Percentiles rank a stretch among this genome's conserved stretches.
Evolutionary conservation across 2,888 invertebrate genomes (phyloP).

Genomic region (Erebia palarica): DNA sequence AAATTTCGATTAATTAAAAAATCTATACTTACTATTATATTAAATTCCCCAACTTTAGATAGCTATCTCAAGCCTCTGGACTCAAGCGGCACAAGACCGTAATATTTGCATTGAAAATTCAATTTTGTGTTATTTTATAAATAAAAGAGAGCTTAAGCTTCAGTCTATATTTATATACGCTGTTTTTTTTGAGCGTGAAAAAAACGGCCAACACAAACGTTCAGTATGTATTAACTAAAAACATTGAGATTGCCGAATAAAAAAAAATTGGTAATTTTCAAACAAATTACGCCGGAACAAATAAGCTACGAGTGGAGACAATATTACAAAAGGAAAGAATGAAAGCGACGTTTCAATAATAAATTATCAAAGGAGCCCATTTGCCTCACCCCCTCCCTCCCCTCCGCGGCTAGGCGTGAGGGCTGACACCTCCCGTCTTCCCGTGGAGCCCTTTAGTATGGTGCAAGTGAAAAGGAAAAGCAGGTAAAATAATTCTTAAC

Average conservation of each 20-base stretch:
- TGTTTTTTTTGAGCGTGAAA: background rate
- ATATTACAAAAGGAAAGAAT: conserved; percentile 70
- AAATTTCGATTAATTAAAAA: too few relatives aligned
- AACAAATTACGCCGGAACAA: conserved; percentile 67
- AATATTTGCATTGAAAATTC: too few relatives aligned
- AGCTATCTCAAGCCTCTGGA: too few relatives aligned
- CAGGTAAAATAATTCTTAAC: background rate
- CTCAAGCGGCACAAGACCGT: too few relatives aligned
- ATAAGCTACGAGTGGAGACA: conserved; percentile 65
- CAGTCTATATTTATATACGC: background rate
- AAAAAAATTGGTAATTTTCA: conserved; percentile 49
- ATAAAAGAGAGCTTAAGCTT: too few relatives aligned
- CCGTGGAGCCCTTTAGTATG: conserved; percentile 60
- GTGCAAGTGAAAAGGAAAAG: conserved; percentile 36
- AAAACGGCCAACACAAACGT: background rate
- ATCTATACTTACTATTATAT: too few relatives aligned
- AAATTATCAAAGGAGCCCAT: conserved; percentile 68
- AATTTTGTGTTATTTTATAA: too few relatives aligned
- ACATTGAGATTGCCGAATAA: conserved; percentile 37
- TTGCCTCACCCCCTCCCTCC: conserved; percentile 39
- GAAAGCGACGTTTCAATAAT: conserved; percentile 74
- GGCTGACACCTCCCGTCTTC: conserved; percentile 69
- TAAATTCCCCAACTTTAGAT: too few relatives aligned
- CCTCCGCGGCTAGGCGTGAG: conserved; percentile 53
- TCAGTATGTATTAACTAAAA: background rate